phyloP scores from a whole-genome alignment of 92 coral and sea anemone species.

The Heteractis magnifica region DNA sequence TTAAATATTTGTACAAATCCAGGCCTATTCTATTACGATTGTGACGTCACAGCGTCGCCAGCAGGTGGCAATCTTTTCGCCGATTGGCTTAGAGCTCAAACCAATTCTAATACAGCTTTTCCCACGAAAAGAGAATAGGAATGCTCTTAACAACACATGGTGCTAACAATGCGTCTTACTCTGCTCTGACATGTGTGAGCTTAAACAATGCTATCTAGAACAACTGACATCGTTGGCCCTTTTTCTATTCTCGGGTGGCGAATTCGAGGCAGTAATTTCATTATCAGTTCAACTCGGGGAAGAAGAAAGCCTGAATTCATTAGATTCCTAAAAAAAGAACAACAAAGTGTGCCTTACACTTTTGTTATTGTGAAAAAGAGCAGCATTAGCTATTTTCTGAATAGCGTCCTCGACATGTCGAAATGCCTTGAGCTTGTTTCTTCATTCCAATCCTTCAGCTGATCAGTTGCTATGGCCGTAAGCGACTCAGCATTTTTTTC shows the following conservation, averaged over 20 bases:
- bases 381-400: neutral
- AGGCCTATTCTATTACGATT: constrained; percentile 1
- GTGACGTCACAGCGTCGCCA: constrained; percentile 18
- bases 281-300: neutral
- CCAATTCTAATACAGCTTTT: constrained; percentile 54
- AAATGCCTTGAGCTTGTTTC: neutral
- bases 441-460: constrained; percentile 1
- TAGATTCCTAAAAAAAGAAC: neutral
- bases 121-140: constrained; percentile 71
- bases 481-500: neutral
- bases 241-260: constrained; percentile 22
- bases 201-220: neutral
- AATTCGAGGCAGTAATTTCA: neutral
- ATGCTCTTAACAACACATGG: constrained; percentile 73
- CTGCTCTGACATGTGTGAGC: constrained; percentile 56
- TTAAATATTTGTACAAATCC: neutral
- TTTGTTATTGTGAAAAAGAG: neutral
- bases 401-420: neutral
- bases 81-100: constrained; percentile 49
- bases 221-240: neutral
- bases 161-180: constrained; percentile 43
- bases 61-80: constrained; percentile 51
- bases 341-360: neutral
- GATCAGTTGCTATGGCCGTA: constrained; percentile 3
- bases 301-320: neutral